Evolutionary conservation across 2,113 vertebrate species (phyloP).

Genomic region (Xiphophorus couchianus): DNA sequence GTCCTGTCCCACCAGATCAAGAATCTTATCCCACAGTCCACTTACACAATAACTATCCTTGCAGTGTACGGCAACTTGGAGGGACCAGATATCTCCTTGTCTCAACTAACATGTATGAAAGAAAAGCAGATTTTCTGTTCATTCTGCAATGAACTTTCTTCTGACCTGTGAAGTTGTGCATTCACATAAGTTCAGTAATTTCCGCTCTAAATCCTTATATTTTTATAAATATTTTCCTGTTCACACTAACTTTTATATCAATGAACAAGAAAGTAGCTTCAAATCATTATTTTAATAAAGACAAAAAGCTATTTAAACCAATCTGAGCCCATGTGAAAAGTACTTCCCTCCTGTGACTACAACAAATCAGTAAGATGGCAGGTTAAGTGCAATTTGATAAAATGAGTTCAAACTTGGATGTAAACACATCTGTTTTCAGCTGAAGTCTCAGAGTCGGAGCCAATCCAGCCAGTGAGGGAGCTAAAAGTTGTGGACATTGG

Average conservation of each 20-base stretch:
- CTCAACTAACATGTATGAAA: slow-evolving; percentile 84
- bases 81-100: slow-evolving; percentile 84
- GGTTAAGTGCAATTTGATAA: no score
- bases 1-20: slow-evolving; percentile 74
- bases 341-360: no score
- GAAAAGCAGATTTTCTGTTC: neutral
- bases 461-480: slow-evolving; percentile 76
- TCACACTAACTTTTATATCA: no score
- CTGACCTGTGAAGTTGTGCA: slow-evolving; percentile 23
- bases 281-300: no score
- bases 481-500: slow-evolving; percentile 81
- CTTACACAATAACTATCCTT: slow-evolving; percentile 79
- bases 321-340: no score
- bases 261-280: no score
- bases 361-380: no score
- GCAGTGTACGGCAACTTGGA: slow-evolving; percentile 83
- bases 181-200: no score
- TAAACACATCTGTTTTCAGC: slow-evolving; percentile 38
- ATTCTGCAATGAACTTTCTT: slow-evolving; percentile 30
- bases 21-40: slow-evolving; percentile 77
- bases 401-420: neutral
- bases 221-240: no score
- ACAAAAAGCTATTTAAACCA: no score
- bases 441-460: slow-evolving; percentile 70
- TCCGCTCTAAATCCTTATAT: no score